phyloP scores from a whole-genome alignment of 2,113 vertebrate species.

The Oncorhynchus kisutch region DNA sequence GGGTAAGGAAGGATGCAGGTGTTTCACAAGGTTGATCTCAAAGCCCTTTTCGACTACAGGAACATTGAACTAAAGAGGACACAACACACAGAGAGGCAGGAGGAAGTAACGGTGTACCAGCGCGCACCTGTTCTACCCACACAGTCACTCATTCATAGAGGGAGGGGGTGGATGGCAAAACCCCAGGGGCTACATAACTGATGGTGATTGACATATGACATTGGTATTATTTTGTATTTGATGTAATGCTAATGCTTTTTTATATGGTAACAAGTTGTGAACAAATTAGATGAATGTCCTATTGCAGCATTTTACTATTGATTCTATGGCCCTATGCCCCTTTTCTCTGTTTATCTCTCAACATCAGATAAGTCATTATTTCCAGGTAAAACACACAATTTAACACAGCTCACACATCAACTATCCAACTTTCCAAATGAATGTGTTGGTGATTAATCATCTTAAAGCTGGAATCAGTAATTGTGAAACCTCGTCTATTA shows the following conservation, averaged over 20 bases:
- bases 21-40: constrained; percentile 65
- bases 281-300: not conserved
- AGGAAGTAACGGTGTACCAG: constrained; percentile 62
- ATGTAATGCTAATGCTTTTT: constrained; percentile 1
- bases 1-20: constrained; percentile 20
- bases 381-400: too few species aligned
- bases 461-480: too few species aligned
- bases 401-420: too few species aligned
- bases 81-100: constrained; percentile 58
- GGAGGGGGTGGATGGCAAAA: constrained; percentile 3
- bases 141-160: constrained; percentile 16
- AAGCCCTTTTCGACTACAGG: constrained; percentile 65
- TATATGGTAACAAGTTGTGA: constrained; percentile 2
- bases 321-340: constrained; percentile 14
- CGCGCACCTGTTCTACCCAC: constrained; percentile 65
- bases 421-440: too few species aligned
- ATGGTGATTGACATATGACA: constrained; percentile 55
- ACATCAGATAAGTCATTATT: too few species aligned
- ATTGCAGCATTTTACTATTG: not conserved
- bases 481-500: too few species aligned
- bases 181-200: constrained; percentile 33
- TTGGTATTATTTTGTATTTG: not conserved
- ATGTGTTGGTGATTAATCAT: too few species aligned
- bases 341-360: not conserved
- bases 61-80: constrained; percentile 61